A percentile compares a stretch with the other conserved stretches of the same genome.
These are phyloP conservation scores for Caranx ignobilis DNA, from an alignment of 2,113 vertebrate species.

Conservation along the genomic window DNA sequence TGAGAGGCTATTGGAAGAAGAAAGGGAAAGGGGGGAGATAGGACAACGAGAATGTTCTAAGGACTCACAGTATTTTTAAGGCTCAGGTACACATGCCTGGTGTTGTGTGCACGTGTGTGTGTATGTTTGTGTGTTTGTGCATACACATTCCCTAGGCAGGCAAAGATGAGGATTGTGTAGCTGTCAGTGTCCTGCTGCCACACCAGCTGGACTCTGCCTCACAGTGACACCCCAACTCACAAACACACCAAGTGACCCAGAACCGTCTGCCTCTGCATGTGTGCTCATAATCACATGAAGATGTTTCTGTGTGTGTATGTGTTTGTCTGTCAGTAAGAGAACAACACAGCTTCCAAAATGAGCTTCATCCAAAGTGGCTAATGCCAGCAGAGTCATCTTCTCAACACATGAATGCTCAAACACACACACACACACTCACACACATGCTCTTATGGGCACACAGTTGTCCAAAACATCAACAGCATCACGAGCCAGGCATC, in stretches of 20 bases:
- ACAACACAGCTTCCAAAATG: slow-evolving; percentile 56
- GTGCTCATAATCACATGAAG: slow-evolving; percentile 50
- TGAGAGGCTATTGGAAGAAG: slow-evolving; percentile 46
- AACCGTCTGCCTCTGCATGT: slow-evolving; percentile 65
- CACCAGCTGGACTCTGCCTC: slow-evolving; percentile 77
- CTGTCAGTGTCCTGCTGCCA: slow-evolving; percentile 77
- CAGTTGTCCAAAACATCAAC: slow-evolving; percentile 58
- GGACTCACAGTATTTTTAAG: slow-evolving; percentile 39
- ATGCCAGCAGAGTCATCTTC: slow-evolving; percentile 70
- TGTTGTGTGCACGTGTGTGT: slow-evolving; percentile 6
- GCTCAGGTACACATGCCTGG: slow-evolving; percentile 39
- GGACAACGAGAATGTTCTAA: slow-evolving; percentile 44
- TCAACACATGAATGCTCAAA: slow-evolving; percentile 58
- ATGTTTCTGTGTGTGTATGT: slow-evolving; percentile 27
- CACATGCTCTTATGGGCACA: slow-evolving; percentile 29
- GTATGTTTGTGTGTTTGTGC: not conserved
- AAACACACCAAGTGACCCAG: slow-evolving; percentile 73
- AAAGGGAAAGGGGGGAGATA: slow-evolving; percentile 34
- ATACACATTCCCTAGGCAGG: slow-evolving; percentile 22
- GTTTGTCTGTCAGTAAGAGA: slow-evolving; percentile 45
- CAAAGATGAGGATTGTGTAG: slow-evolving; percentile 68
- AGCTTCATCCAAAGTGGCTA: slow-evolving; percentile 65
- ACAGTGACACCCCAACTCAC: slow-evolving; percentile 69
- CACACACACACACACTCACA: slow-evolving; percentile 42
- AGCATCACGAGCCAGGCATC: slow-evolving; percentile 64